Evolutionary conservation across 2,797 vertebrate species (phyloP), one percentile per base, ranked within the genome.

Genomic region (Cygnus olor): DNA sequence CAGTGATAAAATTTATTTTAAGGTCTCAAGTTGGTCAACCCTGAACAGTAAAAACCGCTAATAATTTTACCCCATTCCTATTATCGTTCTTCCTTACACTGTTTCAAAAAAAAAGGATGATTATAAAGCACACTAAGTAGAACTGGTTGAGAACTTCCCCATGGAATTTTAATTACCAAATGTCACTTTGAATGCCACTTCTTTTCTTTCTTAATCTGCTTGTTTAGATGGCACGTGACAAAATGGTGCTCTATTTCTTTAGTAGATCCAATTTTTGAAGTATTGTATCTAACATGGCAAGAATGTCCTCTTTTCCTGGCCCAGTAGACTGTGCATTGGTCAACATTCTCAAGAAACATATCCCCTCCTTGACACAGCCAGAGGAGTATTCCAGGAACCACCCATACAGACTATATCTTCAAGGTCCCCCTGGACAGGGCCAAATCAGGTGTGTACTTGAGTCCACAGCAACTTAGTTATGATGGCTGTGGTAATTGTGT

Each of bases 201-300:
- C 15, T 42, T 42, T 85, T 88, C 36, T 53, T 38, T 61, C 27
- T 22, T 36, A 8, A 24, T 45, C 30, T 69, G 12, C 11, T 38
- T 74, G 53, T 53, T 58, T 72, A 36, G 5, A 21, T 25, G 5
- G 3, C 5, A 3, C 1, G 0, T 32, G 28, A 42, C 38, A n/a
- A 68, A 60, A 60, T 76, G 5, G 8, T 38, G 27, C 14, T n/a
- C 1, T 4, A 57, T 73, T 40, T 77, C 7, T 70, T 77, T 72
- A 30, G 4, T 30, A 15, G 4, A 53, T 69, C 14, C 9, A 27
- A 27, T 64, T 86, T 83, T 80, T 77, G 42, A 85, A 32, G 7
- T 34, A 25, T 19, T 32, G 1, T 4, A 65, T 36, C 15, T 72
- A 8, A 8, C 49, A 45, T 24, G 24, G 7, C 30, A 80, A 47